Evolutionary conservation across 2,797 vertebrate species (phyloP), one percentile per base, ranked within the genome.

Genomic region (Lagocephalus sceleratus): DNA sequence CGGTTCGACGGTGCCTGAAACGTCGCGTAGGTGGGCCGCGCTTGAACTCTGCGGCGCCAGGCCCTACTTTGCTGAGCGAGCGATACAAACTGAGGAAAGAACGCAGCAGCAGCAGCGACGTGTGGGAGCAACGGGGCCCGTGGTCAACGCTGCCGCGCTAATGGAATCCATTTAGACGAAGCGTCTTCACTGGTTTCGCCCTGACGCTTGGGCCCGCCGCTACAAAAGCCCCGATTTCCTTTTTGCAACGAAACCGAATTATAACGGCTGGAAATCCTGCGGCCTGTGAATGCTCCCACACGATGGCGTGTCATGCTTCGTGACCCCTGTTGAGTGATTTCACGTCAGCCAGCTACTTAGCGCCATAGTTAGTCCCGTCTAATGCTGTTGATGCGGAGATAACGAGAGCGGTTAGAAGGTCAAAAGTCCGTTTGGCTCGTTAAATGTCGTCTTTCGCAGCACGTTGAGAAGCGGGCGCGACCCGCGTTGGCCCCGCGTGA

Each of bases 1-100:
- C n/a, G n/a, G n/a, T n/a, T n/a, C n/a, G n/a, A 3, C 26, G 6
- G 6, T 29, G 26, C 26, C 26, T 11, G 26, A 29, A 10, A 29
- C 26, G 39, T 17, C 26, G 39, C 8, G 39, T 16, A 40, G 39
- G 64, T 68, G 60, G 65, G 63, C 73, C 49, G 26, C 64, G 38
- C 51, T 60, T 57, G 62, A 69, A 25, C 65, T 66, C 67, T 64
- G 62, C 75, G 66, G 57, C 23, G 54, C 72, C 59, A 63, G 57
- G 76, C 63, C 60, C 11, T 8, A 9, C 54, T 76, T 78, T 83
- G 76, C 84, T 82, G 84, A 79, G 84, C 86, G 87, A 87, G 82
- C 43, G 78, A 68, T 68, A 73, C 54, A 56, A 76, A 78, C 63
- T 40, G 32, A 35, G 11, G 32, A 35, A 35, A 12, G 11, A 55